Evolutionary conservation across 2,797 vertebrate species (phyloP).

Genomic region (Microctenopoma lineatum): DNA sequence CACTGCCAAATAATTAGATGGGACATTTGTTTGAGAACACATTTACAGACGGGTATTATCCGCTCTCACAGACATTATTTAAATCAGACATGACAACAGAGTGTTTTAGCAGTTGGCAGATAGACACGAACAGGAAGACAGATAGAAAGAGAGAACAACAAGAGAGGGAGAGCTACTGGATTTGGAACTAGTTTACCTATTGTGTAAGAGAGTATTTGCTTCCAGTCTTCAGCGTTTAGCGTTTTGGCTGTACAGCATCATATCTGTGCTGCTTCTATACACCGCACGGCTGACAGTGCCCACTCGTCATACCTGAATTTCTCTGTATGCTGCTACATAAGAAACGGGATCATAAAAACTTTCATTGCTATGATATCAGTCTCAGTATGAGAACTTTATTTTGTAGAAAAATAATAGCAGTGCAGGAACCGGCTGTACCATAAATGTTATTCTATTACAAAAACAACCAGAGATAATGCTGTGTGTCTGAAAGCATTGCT

Average conservation of each 20-base stretch:
- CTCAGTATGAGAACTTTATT: constrained; percentile 14
- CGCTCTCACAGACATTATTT: constrained; percentile 58
- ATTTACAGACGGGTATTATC: constrained; percentile 78
- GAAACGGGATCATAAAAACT: constrained; percentile 40
- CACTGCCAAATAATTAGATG: constrained; percentile 76
- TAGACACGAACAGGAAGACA: constrained; percentile 43
- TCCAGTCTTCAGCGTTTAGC: constrained; percentile 28
- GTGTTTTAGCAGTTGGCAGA: constrained; percentile 61
- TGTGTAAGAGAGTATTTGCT: constrained; percentile 30
- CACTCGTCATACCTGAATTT: constrained; percentile 33
- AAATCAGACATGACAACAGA: constrained; percentile 68
- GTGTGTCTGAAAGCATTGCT: constrained; percentile 5
- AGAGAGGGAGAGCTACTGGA: constrained; percentile 16
- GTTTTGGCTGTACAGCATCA: constrained; percentile 21
- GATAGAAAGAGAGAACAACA: constrained; percentile 27
- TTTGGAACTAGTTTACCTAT: constrained; percentile 35
- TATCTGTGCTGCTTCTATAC: constrained; percentile 25
- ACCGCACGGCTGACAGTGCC: constrained; percentile 34
- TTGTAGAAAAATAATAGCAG: not conserved
- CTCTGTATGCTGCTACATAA: constrained; percentile 19
- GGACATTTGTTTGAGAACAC: constrained; percentile 79
- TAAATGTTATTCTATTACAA: constrained; percentile 2
- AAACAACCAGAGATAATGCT: constrained; percentile 2
- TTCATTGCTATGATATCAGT: not conserved
- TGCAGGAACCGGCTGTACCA: not conserved